Conservation (phyloP, 2,113 vertebrate genomes). For the Phyllopteryx taeniolatus region DNA sequence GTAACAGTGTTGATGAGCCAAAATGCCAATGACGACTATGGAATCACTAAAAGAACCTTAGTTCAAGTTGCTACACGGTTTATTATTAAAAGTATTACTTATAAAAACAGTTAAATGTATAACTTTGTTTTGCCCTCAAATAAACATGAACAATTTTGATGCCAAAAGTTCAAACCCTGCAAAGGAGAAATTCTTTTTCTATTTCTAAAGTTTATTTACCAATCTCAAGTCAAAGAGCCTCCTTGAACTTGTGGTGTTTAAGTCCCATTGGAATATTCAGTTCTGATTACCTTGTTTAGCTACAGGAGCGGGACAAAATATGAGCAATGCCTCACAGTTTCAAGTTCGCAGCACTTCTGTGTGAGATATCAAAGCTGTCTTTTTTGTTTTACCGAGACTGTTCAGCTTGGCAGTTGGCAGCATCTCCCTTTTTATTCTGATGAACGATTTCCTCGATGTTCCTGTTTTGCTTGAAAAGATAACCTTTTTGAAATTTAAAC, state of each 20-base stretch:
- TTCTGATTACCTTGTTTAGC: background rate
- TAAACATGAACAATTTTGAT: too few relatives aligned
- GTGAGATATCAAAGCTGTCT: background rate
- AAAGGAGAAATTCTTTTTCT: too few relatives aligned
- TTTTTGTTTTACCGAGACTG: background rate
- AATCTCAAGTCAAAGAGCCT: too few relatives aligned
- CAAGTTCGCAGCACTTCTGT: background rate
- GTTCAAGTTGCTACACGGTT: too few relatives aligned
- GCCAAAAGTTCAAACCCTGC: too few relatives aligned
- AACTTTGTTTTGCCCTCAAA: too few relatives aligned
- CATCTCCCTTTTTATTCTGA: background rate
- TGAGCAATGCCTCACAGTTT: background rate
- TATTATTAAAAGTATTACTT: too few relatives aligned
- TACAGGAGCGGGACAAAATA: background rate
- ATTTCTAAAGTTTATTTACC: too few relatives aligned
- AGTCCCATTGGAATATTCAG: background rate
- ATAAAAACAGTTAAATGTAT: too few relatives aligned
- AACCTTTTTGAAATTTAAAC: conserved; percentile 1
- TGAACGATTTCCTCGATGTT: background rate
- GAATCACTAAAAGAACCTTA: too few relatives aligned
- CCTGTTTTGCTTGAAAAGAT: conserved; percentile 4
- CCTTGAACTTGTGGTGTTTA: background rate
- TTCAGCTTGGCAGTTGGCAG: background rate
- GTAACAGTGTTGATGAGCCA: too few relatives aligned
- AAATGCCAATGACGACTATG: too few relatives aligned